These are phyloP conservation scores for Scyliorhinus canicula DNA, from an alignment of 2,797 vertebrate genomes.

Conservation along the genomic window DNA sequence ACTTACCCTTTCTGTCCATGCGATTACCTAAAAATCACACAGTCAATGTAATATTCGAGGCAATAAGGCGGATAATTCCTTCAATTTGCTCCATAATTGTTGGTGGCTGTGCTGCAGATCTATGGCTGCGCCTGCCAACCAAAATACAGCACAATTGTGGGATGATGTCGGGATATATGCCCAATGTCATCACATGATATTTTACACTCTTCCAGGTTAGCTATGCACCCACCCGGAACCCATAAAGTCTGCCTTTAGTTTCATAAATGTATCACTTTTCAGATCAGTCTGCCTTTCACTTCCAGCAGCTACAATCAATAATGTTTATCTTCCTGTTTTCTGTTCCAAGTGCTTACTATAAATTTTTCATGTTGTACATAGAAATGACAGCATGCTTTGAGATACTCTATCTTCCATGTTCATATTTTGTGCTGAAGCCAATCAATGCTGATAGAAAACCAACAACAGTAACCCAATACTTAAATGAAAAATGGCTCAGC, in stretches of 20 bases:
- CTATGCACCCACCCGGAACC: too few species aligned
- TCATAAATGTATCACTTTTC: not conserved
- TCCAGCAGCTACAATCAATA: conserved; percentile 24
- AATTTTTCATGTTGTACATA: conserved; percentile 15
- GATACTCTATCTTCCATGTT: not conserved
- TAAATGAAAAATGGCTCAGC: conserved; percentile 7
- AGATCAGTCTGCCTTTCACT: not conserved
- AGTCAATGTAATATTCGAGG: too few species aligned
- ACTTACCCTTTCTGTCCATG: too few species aligned
- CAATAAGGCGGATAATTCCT: too few species aligned
- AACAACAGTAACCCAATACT: not conserved
- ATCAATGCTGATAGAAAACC: not conserved
- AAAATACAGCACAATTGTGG: too few species aligned
- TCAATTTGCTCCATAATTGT: too few species aligned
- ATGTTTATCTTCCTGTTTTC: not conserved
- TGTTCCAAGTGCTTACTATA: not conserved
- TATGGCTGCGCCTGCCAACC: too few species aligned
- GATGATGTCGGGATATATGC: too few species aligned
- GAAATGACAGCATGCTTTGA: conserved; percentile 1
- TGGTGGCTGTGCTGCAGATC: too few species aligned
- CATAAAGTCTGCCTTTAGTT: not conserved
- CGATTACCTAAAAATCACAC: too few species aligned
- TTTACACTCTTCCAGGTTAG: too few species aligned
- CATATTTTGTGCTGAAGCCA: not conserved
- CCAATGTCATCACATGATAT: too few species aligned